These are phyloP conservation scores for Chamaea fasciata DNA, from an alignment of 2,113 vertebrate genomes.

Conservation along the genomic window DNA sequence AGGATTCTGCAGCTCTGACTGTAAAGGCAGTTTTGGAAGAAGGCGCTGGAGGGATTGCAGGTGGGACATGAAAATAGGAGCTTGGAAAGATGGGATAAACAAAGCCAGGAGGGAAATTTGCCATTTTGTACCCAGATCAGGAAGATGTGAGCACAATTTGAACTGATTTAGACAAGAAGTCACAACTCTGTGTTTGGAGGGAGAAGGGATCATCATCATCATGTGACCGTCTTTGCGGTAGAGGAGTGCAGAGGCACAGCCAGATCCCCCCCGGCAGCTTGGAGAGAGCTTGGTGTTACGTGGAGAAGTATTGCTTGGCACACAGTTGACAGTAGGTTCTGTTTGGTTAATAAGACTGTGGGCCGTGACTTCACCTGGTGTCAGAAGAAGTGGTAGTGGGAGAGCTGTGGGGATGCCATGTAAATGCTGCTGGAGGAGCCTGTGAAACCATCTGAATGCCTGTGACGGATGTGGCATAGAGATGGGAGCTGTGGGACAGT, in stretches of 20 bases:
- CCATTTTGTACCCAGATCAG: neutral
- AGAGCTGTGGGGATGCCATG: neutral
- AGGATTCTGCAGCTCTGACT: neutral
- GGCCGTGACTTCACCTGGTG: accelerated
- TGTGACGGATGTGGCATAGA: neutral
- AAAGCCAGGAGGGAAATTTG: neutral
- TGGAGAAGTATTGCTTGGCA: neutral
- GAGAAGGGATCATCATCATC: neutral
- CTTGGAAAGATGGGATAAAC: neutral
- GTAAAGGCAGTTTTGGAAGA: constrained; percentile 16
- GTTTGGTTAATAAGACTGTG: neutral
- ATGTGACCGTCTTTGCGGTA: accelerated
- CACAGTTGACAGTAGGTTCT: neutral
- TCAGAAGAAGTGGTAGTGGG: neutral
- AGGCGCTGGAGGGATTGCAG: constrained; percentile 17
- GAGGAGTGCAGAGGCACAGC: neutral
- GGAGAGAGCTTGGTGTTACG: accelerated
- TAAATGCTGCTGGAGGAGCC: neutral
- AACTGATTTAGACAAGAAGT: neutral
- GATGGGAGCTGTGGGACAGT: neutral
- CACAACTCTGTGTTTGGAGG: neutral
- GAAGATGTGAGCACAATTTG: neutral
- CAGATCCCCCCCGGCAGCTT: neutral
- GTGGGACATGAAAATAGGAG: neutral
- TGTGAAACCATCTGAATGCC: neutral